Evolutionary conservation across 2,888 invertebrate species (phyloP).

Genomic region (Nemoura dubitans): DNA sequence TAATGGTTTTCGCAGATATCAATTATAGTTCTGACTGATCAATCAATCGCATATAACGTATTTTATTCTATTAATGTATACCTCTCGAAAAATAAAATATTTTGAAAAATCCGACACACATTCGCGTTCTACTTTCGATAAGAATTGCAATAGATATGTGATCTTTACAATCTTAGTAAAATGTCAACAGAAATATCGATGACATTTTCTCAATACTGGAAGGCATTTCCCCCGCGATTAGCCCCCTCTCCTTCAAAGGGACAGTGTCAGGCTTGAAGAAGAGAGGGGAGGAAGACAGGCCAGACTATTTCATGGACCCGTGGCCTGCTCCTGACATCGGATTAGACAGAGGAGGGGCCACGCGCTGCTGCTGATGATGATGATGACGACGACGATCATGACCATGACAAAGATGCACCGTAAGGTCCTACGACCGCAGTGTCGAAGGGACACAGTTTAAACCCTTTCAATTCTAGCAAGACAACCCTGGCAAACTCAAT

Average conservation of each 20-base stretch:
- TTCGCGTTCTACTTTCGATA: background rate
- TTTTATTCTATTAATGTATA: too few species aligned
- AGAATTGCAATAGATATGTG: background rate
- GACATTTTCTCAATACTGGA: background rate
- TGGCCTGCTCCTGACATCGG: slow-evolving; percentile 35
- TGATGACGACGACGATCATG: slow-evolving; percentile 36
- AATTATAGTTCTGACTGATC: background rate
- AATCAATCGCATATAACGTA: too few species aligned
- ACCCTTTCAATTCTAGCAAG: background rate
- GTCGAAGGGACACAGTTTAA: background rate
- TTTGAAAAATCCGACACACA: background rate
- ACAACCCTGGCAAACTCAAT: background rate
- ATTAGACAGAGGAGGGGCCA: slow-evolving; percentile 39
- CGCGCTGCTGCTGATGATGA: background rate
- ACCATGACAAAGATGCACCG: slow-evolving; percentile 15
- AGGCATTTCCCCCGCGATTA: background rate
- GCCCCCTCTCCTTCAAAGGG: background rate
- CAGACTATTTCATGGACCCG: background rate
- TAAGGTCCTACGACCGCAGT: background rate
- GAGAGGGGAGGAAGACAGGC: background rate
- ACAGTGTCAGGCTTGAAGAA: background rate
- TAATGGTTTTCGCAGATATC: background rate
- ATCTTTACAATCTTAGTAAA: background rate
- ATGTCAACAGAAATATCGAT: background rate
- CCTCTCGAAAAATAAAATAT: background rate